Conservation (phyloP, 2,888 invertebrate species). For the Gryllus longicercus region DNA sequence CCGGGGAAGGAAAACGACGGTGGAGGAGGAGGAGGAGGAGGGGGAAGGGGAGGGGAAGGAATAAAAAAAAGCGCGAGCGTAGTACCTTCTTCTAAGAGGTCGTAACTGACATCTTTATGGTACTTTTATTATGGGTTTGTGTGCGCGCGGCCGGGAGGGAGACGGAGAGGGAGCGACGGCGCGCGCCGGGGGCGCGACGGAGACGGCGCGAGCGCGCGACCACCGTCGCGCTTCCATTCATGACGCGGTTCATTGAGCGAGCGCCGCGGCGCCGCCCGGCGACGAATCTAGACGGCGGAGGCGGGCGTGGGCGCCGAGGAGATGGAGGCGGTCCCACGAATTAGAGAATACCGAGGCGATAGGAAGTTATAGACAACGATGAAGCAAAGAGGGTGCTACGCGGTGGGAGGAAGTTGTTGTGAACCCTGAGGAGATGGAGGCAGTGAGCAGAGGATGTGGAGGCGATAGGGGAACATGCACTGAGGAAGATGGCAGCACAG, state of each 20-base stretch:
- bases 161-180: not conserved
- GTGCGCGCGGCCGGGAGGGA: not conserved
- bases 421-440: no score
- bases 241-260: not conserved
- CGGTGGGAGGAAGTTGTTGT: no score
- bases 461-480: no score
- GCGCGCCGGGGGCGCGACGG: not conserved
- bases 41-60: not conserved
- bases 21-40: not conserved
- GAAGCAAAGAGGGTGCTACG: no score
- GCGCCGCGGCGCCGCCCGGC: not conserved
- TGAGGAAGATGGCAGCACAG: no score
- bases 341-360: no score
- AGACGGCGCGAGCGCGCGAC: not conserved
- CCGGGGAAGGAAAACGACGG: not conserved
- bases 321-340: not conserved
- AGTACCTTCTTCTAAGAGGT: slow-evolving; percentile 10
- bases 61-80: slow-evolving; percentile 11
- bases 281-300: not conserved
- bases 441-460: no score
- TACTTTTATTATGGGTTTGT: slow-evolving; percentile 29
- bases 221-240: not conserved
- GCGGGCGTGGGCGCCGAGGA: not conserved
- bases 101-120: slow-evolving; percentile 30
- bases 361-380: no score